Evolutionary conservation across 2,797 vertebrate genomes (phyloP).

Genomic region (Nyctalus aviator): DNA sequence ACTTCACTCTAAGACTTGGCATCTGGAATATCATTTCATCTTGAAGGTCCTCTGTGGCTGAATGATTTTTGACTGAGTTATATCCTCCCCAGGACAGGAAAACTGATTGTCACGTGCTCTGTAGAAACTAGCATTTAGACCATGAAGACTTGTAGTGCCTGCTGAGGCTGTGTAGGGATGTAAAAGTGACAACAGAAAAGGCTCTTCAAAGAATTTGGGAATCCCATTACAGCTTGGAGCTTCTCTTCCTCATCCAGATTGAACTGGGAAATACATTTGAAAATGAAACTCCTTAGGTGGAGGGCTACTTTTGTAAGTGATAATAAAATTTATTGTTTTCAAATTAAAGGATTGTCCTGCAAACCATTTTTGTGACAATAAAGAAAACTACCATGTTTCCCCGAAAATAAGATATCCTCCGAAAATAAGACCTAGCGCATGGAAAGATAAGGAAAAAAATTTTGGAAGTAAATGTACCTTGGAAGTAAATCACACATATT

Average conservation of each 20-base stretch:
- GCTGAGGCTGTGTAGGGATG: constrained; percentile 58
- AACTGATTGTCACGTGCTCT: constrained; percentile 51
- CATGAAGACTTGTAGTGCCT: constrained; percentile 7
- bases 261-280: constrained; percentile 73
- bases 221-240: constrained; percentile 69
- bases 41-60: background rate
- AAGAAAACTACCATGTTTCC: background rate
- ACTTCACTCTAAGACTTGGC: background rate
- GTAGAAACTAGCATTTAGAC: constrained; percentile 54
- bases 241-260: constrained; percentile 60
- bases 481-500: background rate
- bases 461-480: constrained; percentile 3
- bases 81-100: constrained; percentile 4
- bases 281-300: constrained; percentile 59
- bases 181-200: constrained; percentile 61
- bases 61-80: constrained; percentile 45
- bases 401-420: too few relatives aligned
- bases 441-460: too few relatives aligned
- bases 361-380: constrained; percentile 48
- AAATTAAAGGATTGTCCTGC: constrained; percentile 63
- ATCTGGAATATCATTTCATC: background rate
- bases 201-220: constrained; percentile 53
- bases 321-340: constrained; percentile 55
- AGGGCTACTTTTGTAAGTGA: constrained; percentile 52
- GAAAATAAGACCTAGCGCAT: too few relatives aligned